phyloP scores from a whole-genome alignment of 2,797 vertebrate genomes.

The Sebastes alutus region DNA sequence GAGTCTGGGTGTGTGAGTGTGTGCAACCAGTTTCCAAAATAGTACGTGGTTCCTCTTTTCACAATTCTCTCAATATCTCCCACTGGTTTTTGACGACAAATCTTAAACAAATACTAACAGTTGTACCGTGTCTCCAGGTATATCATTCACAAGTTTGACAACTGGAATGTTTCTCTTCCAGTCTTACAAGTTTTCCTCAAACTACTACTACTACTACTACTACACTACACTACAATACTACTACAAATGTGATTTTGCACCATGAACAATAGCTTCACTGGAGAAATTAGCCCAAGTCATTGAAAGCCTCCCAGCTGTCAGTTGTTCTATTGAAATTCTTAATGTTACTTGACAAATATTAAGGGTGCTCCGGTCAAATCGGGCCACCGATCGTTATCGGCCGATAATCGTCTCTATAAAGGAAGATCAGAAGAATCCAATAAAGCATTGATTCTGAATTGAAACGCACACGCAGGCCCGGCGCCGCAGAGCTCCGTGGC shows the following conservation, averaged over 20 bases:
- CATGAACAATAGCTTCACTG: not conserved
- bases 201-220: not conserved
- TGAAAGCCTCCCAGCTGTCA: not conserved
- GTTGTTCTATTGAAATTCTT: not conserved
- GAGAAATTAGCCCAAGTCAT: not conserved
- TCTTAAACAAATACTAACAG: not conserved
- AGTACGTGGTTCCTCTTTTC: not conserved
- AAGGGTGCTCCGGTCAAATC: too few species aligned
- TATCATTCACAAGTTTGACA: not conserved
- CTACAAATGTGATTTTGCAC: not conserved
- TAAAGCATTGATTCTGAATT: too few species aligned
- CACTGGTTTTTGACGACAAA: not conserved
- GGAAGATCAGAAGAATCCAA: too few species aligned
- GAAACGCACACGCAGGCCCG: accelerated
- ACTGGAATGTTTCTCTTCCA: not conserved
- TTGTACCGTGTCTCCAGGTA: not conserved
- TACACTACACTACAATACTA: not conserved
- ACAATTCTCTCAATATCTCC: not conserved
- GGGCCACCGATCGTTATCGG: too few species aligned
- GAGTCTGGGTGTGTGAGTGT: not conserved
- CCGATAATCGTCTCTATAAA: too few species aligned
- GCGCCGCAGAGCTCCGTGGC: too few species aligned
- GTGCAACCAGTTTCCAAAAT: conserved; percentile 1
- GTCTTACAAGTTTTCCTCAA: not conserved
- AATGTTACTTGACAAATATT: not conserved